Conservation (phyloP, 2,797 vertebrate genomes). For the Remorina albescens region DNA sequence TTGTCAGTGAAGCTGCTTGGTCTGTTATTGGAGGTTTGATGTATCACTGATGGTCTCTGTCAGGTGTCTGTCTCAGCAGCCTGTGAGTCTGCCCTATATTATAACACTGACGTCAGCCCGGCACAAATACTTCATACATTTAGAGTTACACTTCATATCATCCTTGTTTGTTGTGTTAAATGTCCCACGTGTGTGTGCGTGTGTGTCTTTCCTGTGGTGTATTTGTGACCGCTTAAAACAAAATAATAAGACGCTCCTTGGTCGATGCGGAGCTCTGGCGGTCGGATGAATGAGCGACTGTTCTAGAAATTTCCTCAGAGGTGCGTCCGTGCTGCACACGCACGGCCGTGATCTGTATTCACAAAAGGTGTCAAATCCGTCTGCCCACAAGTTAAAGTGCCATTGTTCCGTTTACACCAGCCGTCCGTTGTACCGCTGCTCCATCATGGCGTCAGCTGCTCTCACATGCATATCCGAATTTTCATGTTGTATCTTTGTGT, state of each 20-base stretch:
- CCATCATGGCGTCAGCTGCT: not conserved
- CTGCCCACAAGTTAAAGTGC: slow-evolving; percentile 26
- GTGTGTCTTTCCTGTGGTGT: not conserved
- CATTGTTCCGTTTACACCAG: slow-evolving; percentile 16
- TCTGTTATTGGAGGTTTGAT: not conserved
- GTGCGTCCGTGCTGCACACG: slow-evolving; percentile 9
- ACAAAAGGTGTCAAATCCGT: slow-evolving; percentile 20
- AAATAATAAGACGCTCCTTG: not conserved
- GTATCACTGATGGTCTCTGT: not conserved
- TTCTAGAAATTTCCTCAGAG: slow-evolving; percentile 67
- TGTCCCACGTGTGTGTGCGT: no score
- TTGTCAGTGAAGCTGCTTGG: not conserved
- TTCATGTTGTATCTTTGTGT: not conserved
- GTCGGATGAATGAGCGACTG: slow-evolving; percentile 48
- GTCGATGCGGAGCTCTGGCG: slow-evolving; percentile 34
- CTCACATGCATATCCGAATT: not conserved
- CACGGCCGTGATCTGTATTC: slow-evolving; percentile 10
- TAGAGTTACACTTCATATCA: not conserved
- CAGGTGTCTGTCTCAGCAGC: not conserved
- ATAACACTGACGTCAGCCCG: not conserved
- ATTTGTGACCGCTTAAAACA: no score
- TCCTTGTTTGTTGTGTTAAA: not conserved
- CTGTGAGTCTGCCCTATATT: not conserved
- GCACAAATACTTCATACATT: not conserved
- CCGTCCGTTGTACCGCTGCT: not conserved